Evolutionary conservation across 1,140 invertebrate genomes (phyloP).

Genomic region (Potamilus streckersoni): DNA sequence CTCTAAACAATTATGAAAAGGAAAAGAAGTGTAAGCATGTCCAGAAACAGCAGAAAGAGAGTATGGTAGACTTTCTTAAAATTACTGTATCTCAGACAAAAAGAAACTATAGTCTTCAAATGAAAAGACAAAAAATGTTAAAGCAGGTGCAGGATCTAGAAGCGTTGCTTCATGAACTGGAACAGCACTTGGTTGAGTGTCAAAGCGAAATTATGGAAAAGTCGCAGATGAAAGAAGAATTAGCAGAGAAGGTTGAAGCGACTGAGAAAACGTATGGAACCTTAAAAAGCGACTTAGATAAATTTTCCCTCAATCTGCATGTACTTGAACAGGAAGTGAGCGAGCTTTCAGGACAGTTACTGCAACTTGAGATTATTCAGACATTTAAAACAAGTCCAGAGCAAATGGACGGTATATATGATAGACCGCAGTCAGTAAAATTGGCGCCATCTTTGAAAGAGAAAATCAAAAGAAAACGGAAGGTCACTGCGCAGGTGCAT

Average conservation of each 20-base stretch:
- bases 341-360: slow-evolving; percentile 53
- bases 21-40: slow-evolving; percentile 46
- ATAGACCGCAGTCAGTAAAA: slow-evolving; percentile 59
- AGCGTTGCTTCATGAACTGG: slow-evolving; percentile 48
- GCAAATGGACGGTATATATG: slow-evolving; percentile 61
- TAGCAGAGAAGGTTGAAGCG: slow-evolving; percentile 52
- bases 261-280: slow-evolving; percentile 54
- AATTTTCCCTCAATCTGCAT: slow-evolving; percentile 51
- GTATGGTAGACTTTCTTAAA: slow-evolving; percentile 63
- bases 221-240: slow-evolving; percentile 49
- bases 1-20: slow-evolving; percentile 44
- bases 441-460: slow-evolving; percentile 62
- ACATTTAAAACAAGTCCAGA: slow-evolving; percentile 62
- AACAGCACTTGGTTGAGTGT: slow-evolving; percentile 51
- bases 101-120: slow-evolving; percentile 61
- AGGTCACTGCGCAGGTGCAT: slow-evolving; percentile 30
- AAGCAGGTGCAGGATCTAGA: slow-evolving; percentile 59
- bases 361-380: slow-evolving; percentile 63
- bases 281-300: slow-evolving; percentile 54
- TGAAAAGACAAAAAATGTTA: slow-evolving; percentile 54
- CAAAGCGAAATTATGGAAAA: slow-evolving; percentile 54
- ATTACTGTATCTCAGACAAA: slow-evolving; percentile 61
- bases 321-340: slow-evolving; percentile 57
- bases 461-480: slow-evolving; percentile 54
- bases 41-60: slow-evolving; percentile 62